These are phyloP conservation scores for Mythimna ferrago DNA, from an alignment of 2,888 invertebrate species.

Conservation along the genomic window DNA sequence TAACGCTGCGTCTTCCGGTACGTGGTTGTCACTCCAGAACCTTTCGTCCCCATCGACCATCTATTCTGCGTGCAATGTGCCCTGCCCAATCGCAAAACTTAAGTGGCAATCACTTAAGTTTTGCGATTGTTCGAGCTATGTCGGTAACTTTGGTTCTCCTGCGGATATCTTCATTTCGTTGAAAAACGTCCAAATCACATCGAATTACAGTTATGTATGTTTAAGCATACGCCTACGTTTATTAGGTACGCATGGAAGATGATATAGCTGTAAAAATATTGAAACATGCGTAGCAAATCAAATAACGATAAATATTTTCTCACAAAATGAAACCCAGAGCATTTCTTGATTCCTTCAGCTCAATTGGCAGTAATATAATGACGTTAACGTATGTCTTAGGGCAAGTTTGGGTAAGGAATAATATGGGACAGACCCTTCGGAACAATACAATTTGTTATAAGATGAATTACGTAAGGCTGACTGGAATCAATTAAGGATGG, in stretches of 20 bases:
- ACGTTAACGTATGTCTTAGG: slow-evolving; percentile 42
- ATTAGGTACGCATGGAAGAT: neutral
- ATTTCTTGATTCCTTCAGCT: slow-evolving; percentile 33
- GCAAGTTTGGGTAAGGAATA: slow-evolving; percentile 1
- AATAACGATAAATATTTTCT: slow-evolving; percentile 44
- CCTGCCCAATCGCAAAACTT: too few relatives aligned
- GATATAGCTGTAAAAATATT: slow-evolving; percentile 28
- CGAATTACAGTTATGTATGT: neutral
- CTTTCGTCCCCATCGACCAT: too few relatives aligned
- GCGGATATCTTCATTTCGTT: too few relatives aligned
- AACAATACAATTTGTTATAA: slow-evolving; percentile 55
- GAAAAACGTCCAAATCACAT: neutral
- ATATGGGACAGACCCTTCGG: slow-evolving; percentile 40
- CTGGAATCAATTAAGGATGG: slow-evolving; percentile 65
- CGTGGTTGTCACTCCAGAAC: too few relatives aligned
- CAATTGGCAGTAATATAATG: slow-evolving; percentile 32
- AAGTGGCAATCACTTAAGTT: too few relatives aligned
- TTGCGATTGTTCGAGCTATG: too few relatives aligned
- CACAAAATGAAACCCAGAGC: slow-evolving; percentile 18
- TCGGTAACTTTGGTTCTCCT: too few relatives aligned
- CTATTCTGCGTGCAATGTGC: too few relatives aligned
- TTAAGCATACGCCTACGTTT: too few relatives aligned
- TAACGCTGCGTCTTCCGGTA: too few relatives aligned
- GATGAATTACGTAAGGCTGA: slow-evolving; percentile 50
- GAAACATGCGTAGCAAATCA: slow-evolving; percentile 35